Conservation (phyloP, 53 echinoderm and acorn worm genomes). For the Paracentrotus lividus region DNA sequence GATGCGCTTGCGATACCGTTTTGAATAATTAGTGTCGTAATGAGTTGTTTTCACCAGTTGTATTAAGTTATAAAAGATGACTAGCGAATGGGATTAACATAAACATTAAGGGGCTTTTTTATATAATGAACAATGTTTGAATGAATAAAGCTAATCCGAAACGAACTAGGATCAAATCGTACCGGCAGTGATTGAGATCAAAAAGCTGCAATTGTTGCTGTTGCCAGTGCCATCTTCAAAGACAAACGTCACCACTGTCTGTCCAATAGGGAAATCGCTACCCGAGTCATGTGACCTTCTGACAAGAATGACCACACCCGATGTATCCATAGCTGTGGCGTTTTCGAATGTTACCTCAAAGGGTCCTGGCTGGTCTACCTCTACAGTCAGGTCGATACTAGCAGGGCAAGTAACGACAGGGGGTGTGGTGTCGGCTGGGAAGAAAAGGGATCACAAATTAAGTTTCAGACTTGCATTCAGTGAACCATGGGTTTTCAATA, state of each 20-base stretch:
- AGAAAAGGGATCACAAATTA: not conserved
- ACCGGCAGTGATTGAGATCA: not conserved
- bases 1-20: too few species aligned
- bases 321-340: conserved; percentile 30
- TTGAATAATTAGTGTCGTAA: too few species aligned
- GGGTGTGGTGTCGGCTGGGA: not conserved
- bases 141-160: too few species aligned
- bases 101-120: too few species aligned
- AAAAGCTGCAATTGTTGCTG: not conserved
- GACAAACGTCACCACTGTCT: conserved; percentile 24
- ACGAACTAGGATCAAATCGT: too few species aligned
- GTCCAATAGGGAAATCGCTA: not conserved
- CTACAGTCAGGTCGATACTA: not conserved
- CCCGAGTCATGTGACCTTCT: conserved; percentile 22
- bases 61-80: too few species aligned
- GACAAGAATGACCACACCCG: not conserved
- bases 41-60: too few species aligned
- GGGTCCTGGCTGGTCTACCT: not conserved
- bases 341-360: not conserved
- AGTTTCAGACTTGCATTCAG: too few species aligned
- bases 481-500: too few species aligned
- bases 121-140: too few species aligned
- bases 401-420: not conserved
- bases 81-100: too few species aligned
- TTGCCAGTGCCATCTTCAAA: conserved; percentile 15